Evolutionary conservation across 2,888 invertebrate genomes (phyloP).

Genomic region (Eucera pruinosa): DNA sequence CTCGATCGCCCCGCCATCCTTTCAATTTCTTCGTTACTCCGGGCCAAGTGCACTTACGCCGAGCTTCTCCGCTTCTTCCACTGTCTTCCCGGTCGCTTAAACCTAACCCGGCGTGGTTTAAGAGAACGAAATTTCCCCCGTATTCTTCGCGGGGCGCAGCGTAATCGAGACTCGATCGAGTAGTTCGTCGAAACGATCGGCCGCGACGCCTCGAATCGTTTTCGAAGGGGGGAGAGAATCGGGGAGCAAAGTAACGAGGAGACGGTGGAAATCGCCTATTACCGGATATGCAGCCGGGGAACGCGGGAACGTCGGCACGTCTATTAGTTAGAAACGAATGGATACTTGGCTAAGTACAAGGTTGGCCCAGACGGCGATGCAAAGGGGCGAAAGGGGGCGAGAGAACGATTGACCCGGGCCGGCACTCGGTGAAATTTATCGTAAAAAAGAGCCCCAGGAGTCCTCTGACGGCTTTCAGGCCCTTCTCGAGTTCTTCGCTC

Average conservation of each 20-base stretch:
- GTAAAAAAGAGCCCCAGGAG: slow-evolving; percentile 69
- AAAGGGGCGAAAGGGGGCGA: slow-evolving; percentile 29
- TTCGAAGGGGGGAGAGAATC: slow-evolving; percentile 11
- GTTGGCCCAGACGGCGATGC: slow-evolving; percentile 9
- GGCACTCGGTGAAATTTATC: slow-evolving; percentile 72
- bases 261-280: slow-evolving; percentile 11
- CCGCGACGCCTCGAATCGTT: not conserved
- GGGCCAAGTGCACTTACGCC: slow-evolving; percentile 5
- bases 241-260: slow-evolving; percentile 6
- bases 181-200: not conserved
- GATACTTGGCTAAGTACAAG: slow-evolving; percentile 42
- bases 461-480: slow-evolving; percentile 63
- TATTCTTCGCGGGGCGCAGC: not conserved
- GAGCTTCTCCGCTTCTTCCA: not conserved
- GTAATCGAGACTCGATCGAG: slow-evolving; percentile 2
- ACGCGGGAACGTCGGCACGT: slow-evolving; percentile 5
- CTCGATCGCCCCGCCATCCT: slow-evolving; percentile 43
- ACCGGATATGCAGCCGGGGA: not conserved
- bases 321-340: slow-evolving; percentile 31
- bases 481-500: slow-evolving; percentile 62
- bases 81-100: not conserved
- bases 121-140: slow-evolving; percentile 15
- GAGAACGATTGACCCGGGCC: slow-evolving; percentile 62
- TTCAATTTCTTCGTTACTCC: slow-evolving; percentile 37
- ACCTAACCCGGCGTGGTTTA: not conserved